phyloP scores from a whole-genome alignment of 2,797 vertebrate genomes.

The Semaprochilodus insignis region DNA sequence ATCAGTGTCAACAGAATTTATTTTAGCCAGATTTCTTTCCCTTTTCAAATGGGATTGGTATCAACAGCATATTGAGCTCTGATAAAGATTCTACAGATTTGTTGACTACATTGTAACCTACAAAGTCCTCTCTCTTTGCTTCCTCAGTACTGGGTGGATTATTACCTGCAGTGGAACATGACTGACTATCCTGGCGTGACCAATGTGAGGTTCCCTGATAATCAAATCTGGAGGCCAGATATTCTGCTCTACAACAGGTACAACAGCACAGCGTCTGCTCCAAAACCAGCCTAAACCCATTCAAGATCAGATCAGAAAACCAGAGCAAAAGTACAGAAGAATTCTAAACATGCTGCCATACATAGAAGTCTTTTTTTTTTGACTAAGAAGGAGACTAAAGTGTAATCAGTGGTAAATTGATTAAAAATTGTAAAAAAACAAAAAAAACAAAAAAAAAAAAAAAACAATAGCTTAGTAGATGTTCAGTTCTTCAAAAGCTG shows the following conservation, averaged over 20 bases:
- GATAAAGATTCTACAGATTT: background rate
- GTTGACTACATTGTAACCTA: background rate
- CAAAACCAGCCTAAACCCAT: background rate
- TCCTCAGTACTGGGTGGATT: constrained; percentile 88
- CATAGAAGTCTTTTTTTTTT: background rate
- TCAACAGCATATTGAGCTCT: background rate
- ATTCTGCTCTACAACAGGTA: constrained; percentile 98
- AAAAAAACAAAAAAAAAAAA: background rate
- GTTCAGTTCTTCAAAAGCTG: no score
- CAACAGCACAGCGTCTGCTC: background rate
- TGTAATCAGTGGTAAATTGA: background rate
- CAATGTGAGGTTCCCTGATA: constrained; percentile 89
- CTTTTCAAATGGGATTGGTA: background rate
- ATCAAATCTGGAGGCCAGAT: constrained; percentile 94
- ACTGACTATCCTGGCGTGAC: constrained; percentile 88
- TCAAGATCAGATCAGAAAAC: background rate
- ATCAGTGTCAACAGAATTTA: no score
- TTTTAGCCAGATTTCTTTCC: no score
- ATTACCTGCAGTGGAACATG: constrained; percentile 88
- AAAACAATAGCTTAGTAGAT: no score
- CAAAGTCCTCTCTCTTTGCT: constrained; percentile 42
- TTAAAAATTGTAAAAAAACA: background rate
- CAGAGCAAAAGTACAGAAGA: background rate
- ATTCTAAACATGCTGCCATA: background rate
- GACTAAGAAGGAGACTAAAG: background rate